Evolutionary conservation across 2,888 invertebrate species (phyloP), one percentile per base, ranked within the genome.

Genomic region (Hemaris fuciformis): DNA sequence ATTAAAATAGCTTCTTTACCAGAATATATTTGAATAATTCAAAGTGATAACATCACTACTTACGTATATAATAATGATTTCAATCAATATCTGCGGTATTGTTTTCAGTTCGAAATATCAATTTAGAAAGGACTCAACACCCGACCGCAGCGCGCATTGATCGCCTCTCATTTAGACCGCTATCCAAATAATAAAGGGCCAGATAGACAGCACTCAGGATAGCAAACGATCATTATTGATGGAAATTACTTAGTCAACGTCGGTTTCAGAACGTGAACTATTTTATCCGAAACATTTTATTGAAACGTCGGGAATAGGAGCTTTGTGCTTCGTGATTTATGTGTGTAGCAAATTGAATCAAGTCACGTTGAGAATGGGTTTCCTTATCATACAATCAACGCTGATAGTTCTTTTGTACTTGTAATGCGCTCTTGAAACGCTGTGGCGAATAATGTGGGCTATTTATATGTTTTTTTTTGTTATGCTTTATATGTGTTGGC

Each of bases 191-290:
- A 88, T 89, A 87, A 88, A 83, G 83, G 80, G 72, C 72, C 69
- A 75, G 76, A 81, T 82, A 80, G 83, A 80, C 79, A 79, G 80
- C 80, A 81, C 83, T 81, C 77, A 73, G 78, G 85, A 84, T 84
- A 76, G 75, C 76, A 76, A 69, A 77, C 77, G 76, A 75, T 27
- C 72, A 80, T 81, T 84, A 88, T 89, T 88, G 86, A 89, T 89
- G 84, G 76, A 74, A 72, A 73, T 76, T 81, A 80, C 81, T 90
- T 84, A 83, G 86, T 90, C 90, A 88, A 87, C 74, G 88, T 86
- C 84, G 68, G 71, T 74, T 74, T 75, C 75, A 74, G 57, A 46
- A 61, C 45, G 57, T 38, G 57, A 57, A 61, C 61, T 61, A 61
- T 58, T 61, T 61, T 57, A 61, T 61, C 57, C 46, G 15, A 18